phyloP scores from a whole-genome alignment of 2,888 invertebrate species.

The Patella ulyssiponensis region DNA sequence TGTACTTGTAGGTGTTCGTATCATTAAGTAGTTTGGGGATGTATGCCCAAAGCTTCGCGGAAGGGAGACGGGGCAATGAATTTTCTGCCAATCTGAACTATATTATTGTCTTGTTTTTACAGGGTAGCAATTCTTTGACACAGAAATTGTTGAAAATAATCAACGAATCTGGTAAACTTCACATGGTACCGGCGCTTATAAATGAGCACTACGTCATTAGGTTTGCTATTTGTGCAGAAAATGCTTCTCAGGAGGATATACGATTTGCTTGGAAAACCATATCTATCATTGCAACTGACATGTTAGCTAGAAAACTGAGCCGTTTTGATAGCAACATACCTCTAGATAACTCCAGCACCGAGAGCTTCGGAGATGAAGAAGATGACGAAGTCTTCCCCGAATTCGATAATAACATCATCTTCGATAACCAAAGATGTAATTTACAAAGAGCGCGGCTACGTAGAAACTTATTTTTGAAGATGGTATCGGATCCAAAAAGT shows the following conservation, averaged over 20 bases:
- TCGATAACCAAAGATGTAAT: constrained; percentile 58
- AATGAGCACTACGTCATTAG: constrained; percentile 92
- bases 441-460: constrained; percentile 55
- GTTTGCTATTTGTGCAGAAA: constrained; percentile 93
- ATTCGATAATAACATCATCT: constrained; percentile 56
- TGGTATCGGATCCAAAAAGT: constrained; percentile 72
- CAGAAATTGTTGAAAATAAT: constrained; percentile 92
- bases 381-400: constrained; percentile 60
- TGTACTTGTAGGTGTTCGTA: too few relatives aligned
- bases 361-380: constrained; percentile 39
- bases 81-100: too few relatives aligned
- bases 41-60: too few relatives aligned
- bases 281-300: constrained; percentile 45
- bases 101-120: too few relatives aligned
- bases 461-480: constrained; percentile 68
- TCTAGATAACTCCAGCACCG: constrained; percentile 19
- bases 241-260: constrained; percentile 86
- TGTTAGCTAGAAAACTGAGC: constrained; percentile 27
- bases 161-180: constrained; percentile 94
- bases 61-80: too few relatives aligned
- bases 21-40: too few relatives aligned
- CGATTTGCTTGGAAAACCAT: constrained; percentile 73
- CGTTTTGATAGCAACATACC: constrained; percentile 35
- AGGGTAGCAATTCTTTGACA: constrained; percentile 83
- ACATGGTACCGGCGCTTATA: constrained; percentile 95